Conservation (phyloP, 1,140 invertebrate genomes). For the Hylaeus anthracinus region DNA sequence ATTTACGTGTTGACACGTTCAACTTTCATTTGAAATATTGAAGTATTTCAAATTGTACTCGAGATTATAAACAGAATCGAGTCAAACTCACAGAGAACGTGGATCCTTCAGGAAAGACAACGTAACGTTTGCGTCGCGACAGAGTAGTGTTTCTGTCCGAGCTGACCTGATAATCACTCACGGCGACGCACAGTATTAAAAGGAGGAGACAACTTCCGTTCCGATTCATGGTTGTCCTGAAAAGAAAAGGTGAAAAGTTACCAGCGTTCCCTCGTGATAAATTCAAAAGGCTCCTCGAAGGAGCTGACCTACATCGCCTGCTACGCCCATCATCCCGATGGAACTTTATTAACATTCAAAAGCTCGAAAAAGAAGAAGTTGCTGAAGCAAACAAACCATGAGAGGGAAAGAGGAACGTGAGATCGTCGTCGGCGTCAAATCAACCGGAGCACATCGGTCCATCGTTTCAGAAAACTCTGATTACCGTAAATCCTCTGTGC, state of each 20-base stretch:
- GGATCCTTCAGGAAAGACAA: conserved; percentile 89
- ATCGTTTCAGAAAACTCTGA: background rate
- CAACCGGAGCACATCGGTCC: background rate
- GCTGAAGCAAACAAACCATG: background rate
- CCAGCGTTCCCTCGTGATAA: background rate
- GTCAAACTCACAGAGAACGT: conserved; percentile 85
- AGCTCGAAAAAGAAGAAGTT: background rate
- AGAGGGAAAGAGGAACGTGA: no score
- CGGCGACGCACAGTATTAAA: conserved; percentile 27
- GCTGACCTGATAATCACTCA: conserved; percentile 24
- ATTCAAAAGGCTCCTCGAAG: conserved; percentile 28
- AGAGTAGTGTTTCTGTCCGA: conserved; percentile 50
- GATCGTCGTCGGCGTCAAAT: background rate
- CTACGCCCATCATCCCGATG: background rate
- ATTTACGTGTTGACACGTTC: no score
- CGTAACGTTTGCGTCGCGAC: conserved; percentile 85
- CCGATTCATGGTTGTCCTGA: conserved; percentile 47
- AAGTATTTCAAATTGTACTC: no score
- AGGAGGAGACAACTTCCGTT: conserved; percentile 20
- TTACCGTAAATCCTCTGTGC: background rate
- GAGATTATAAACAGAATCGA: no score
- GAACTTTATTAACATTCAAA: conserved; percentile 31
- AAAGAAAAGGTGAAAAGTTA: conserved; percentile 31
- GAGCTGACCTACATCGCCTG: conserved; percentile 14
- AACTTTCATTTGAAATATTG: no score